Evolutionary conservation across 2,113 vertebrate species (phyloP).

Genomic region (Chamaea fasciata): DNA sequence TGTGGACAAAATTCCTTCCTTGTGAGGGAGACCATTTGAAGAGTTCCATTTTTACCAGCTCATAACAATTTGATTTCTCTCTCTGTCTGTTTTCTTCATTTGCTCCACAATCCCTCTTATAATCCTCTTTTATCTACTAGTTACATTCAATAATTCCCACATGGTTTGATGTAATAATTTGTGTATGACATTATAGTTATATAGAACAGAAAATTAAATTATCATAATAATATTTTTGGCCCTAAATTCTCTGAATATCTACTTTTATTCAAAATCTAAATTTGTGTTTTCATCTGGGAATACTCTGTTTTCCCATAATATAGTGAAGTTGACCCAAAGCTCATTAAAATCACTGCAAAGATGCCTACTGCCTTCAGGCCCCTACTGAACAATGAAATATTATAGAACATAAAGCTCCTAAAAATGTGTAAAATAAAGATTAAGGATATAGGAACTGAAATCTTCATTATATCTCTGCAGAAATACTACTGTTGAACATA

Average conservation of each 20-base stretch:
- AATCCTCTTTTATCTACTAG: background rate
- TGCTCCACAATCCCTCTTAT: background rate
- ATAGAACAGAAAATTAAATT: background rate
- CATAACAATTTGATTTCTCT: background rate
- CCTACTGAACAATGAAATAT: background rate
- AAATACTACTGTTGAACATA: background rate
- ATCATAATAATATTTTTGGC: background rate
- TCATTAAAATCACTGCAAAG: background rate
- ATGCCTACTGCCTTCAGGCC: background rate
- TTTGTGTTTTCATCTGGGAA: background rate
- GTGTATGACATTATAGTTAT: background rate
- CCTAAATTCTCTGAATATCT: background rate
- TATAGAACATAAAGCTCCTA: background rate
- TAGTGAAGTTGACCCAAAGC: background rate
- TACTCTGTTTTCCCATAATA: background rate
- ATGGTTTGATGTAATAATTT: background rate
- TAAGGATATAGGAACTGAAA: background rate
- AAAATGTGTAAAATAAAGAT: slow-evolving; percentile 8
- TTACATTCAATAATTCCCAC: background rate
- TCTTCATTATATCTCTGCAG: background rate
- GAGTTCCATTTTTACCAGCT: background rate
- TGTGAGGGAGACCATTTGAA: background rate
- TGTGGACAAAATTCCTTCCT: background rate
- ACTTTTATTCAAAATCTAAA: background rate
- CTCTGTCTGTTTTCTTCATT: background rate